These are phyloP conservation scores for Cephus sareptanus DNA, from an alignment of 2,888 invertebrate species.

Conservation along the genomic window DNA sequence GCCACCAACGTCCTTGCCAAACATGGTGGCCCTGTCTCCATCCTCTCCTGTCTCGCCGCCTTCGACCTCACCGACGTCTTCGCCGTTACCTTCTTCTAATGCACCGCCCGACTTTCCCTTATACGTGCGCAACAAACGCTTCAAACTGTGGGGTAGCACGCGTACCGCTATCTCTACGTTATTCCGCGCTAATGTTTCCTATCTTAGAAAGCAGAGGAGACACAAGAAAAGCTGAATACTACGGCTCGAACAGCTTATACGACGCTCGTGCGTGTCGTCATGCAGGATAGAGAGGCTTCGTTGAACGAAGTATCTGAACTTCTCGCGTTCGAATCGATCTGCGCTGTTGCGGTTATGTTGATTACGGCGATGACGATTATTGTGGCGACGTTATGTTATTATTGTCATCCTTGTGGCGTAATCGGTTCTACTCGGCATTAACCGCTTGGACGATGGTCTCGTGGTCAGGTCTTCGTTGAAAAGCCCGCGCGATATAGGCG, in stretches of 20 bases:
- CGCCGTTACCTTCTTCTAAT: conserved; percentile 12
- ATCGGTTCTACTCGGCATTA: not conserved
- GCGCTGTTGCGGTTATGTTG: not conserved
- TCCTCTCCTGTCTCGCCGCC: conserved; percentile 36
- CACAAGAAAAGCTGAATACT: conserved; percentile 54
- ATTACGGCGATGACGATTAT: not conserved
- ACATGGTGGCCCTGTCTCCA: conserved; percentile 38
- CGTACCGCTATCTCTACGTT: conserved; percentile 54
- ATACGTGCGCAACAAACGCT: conserved; percentile 59
- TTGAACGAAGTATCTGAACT: not conserved
- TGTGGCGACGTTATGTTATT: not conserved
- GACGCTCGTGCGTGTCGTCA: not conserved
- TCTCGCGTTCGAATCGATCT: not conserved
- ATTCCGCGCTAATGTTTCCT: conserved; percentile 50
- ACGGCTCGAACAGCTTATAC: conserved; percentile 6
- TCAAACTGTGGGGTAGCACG: conserved; percentile 55
- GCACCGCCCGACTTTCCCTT: conserved; percentile 44
- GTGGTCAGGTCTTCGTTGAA: conserved; percentile 8
- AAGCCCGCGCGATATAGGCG: conserved; percentile 34
- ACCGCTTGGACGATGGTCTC: not conserved
- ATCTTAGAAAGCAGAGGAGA: conserved; percentile 52
- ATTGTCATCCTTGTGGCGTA: not conserved
- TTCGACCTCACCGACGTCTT: conserved; percentile 21
- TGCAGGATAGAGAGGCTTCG: not conserved
- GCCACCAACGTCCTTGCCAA: conserved; percentile 39